These are phyloP conservation scores for Rhinogobius similis DNA, from an alignment of 2,113 vertebrate species.

Conservation along the genomic window DNA sequence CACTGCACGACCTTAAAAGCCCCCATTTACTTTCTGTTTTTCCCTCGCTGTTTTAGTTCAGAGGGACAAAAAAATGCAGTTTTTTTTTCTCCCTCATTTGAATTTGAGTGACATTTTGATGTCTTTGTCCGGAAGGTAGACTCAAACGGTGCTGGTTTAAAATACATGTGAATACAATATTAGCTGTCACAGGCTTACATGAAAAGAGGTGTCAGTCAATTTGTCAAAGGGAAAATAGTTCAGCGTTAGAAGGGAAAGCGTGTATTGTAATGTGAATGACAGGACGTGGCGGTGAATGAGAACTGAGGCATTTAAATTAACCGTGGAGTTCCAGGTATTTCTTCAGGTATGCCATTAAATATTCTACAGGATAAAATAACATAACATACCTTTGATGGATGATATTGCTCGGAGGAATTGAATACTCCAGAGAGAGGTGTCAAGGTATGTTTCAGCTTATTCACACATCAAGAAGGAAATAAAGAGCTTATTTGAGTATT, in stretches of 20 bases:
- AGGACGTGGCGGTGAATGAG: neutral
- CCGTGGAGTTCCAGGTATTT: neutral
- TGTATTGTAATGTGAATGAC: neutral
- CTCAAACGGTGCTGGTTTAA: constrained; percentile 23
- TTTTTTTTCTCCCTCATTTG: constrained; percentile 25
- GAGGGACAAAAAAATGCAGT: neutral
- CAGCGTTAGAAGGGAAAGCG: constrained; percentile 9
- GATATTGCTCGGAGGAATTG: neutral
- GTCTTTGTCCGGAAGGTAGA: constrained; percentile 29
- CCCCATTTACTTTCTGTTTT: constrained; percentile 22
- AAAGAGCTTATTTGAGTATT: neutral
- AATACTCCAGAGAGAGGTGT: neutral
- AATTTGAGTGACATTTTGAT: constrained; percentile 33
- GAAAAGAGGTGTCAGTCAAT: constrained; percentile 42
- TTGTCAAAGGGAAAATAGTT: constrained; percentile 36
- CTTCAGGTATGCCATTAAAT: neutral
- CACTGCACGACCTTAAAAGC: constrained; percentile 40
- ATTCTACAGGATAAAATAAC: too few species aligned
- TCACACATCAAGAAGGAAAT: neutral
- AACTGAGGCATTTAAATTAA: neutral
- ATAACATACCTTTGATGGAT: too few species aligned
- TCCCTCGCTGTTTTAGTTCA: constrained; percentile 17
- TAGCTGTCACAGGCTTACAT: constrained; percentile 41
- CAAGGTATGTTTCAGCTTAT: neutral
- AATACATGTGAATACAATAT: constrained; percentile 40